Evolutionary conservation across 1,140 invertebrate species (phyloP), one percentile per base, ranked within the genome.

Genomic region (Hycleus cichorii): DNA sequence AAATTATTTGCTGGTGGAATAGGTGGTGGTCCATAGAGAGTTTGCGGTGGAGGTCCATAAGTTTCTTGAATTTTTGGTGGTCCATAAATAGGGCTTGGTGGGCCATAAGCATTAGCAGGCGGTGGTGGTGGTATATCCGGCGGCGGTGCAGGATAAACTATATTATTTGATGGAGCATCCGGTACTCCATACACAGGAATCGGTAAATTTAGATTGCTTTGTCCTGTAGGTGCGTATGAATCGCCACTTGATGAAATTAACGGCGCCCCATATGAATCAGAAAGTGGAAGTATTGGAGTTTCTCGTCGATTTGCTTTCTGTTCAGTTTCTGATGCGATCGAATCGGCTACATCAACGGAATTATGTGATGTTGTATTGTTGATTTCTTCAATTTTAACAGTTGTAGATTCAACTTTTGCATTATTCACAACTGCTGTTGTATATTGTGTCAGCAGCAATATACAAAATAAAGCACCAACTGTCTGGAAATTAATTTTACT

Each of bases 121-220:
- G 56, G 27, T 6, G 72, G 66, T 70, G 57, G 80, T 32, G 72
- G 74, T 45, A 75, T 72, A 60, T 76, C 75, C 47, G 74, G 77
- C 61, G 73, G 74, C 43, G 71, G 74, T 0, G 75, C 75, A 6
- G 79, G 72, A 55, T 80, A 78, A 39, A 75, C 67, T 25, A 77
- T 68, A 56, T 75, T 67, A 54, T 74, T 74, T 8, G 71, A 67
- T 11, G 71, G 69, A 45, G 72, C 64, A 53, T 79, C 74, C 18
- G 80, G 80, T 1, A 78, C 77, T 44, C 79, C 79, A 64, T 80
- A 81, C 0, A 81, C 72, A 11, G 79, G 78, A 11, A 75, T 71
- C 0, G 79, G 79, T 24, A 76, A 70, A 58, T 69, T 74, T 44
- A 72, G 49, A 61, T 76, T 75, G 68, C 72, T 69, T 68, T 74